These are phyloP conservation scores for Neodiprion virginianus DNA, from an alignment of 1,140 invertebrate species.

Conservation along the genomic window DNA sequence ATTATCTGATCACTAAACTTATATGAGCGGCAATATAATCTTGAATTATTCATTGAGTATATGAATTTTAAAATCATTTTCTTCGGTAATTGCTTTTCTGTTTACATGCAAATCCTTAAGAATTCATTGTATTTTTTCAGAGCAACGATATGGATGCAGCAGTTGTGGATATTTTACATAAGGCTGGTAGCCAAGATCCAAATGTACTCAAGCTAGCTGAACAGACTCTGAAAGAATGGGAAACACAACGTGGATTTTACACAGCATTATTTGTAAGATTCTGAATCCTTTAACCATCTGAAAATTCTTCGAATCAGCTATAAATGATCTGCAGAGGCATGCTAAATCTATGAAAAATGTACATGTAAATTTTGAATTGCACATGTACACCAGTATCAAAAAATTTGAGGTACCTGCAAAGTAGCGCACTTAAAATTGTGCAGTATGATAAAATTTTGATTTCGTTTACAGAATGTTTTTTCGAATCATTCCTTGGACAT, in stretches of 20 bases:
- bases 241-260: slow-evolving; percentile 88
- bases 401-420: too few relatives aligned
- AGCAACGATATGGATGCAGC: slow-evolving; percentile 58
- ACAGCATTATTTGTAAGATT: slow-evolving; percentile 77
- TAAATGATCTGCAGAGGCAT: slow-evolving; percentile 15
- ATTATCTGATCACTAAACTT: too few relatives aligned
- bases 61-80: slow-evolving; percentile 22
- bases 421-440: too few relatives aligned
- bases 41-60: background rate
- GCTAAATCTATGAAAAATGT: background rate
- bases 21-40: too few relatives aligned
- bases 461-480: slow-evolving; percentile 77
- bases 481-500: slow-evolving; percentile 81
- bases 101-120: background rate
- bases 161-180: slow-evolving; percentile 77
- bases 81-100: background rate
- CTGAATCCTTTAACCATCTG: slow-evolving; percentile 19
- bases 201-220: slow-evolving; percentile 87
- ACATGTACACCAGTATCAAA: background rate
- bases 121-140: slow-evolving; percentile 19
- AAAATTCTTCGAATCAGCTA: slow-evolving; percentile 23
- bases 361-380: slow-evolving; percentile 6
- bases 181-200: slow-evolving; percentile 85
- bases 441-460: slow-evolving; percentile 23
- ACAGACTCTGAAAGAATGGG: slow-evolving; percentile 85